phyloP scores from a whole-genome alignment of 2,113 vertebrate genomes.

The Tapirus terrestris region DNA sequence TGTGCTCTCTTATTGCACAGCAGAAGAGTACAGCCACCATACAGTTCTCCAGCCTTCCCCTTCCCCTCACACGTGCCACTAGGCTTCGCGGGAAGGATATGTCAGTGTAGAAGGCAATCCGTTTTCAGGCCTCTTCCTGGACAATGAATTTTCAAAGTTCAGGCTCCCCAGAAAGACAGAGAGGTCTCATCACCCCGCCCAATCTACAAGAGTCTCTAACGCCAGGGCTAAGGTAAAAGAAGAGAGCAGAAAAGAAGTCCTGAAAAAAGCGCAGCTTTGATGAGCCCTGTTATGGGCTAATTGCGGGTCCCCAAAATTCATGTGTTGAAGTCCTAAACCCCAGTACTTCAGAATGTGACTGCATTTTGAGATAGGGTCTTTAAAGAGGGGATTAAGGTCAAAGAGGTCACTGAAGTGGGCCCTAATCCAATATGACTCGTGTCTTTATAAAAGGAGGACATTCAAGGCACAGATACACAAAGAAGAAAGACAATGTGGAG shows the following conservation, averaged over 20 bases:
- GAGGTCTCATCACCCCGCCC: background rate
- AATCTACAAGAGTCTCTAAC: background rate
- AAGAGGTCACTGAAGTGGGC: background rate
- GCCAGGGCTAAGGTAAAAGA: background rate
- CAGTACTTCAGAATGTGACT: background rate
- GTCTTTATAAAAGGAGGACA: background rate
- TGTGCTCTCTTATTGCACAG: background rate
- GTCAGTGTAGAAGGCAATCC: background rate
- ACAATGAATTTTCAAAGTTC: background rate
- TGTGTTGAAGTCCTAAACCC: background rate
- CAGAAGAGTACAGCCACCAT: background rate
- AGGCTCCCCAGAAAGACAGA: background rate
- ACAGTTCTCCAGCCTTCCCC: fast-evolving
- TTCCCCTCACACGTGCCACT: background rate
- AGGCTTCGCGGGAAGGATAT: background rate
- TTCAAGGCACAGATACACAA: background rate
- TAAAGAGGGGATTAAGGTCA: background rate
- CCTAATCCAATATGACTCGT: background rate
- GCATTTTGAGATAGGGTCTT: background rate
- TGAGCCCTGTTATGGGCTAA: background rate
- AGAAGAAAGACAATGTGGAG: background rate
- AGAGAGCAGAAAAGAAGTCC: background rate
- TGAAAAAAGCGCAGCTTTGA: background rate
- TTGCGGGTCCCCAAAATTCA: background rate
- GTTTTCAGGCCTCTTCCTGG: background rate